Percentiles rank a stretch among this genome's conserved stretches.
Evolutionary conservation across 2,888 invertebrate species (phyloP).

Genomic region (Diploptera punctata): DNA sequence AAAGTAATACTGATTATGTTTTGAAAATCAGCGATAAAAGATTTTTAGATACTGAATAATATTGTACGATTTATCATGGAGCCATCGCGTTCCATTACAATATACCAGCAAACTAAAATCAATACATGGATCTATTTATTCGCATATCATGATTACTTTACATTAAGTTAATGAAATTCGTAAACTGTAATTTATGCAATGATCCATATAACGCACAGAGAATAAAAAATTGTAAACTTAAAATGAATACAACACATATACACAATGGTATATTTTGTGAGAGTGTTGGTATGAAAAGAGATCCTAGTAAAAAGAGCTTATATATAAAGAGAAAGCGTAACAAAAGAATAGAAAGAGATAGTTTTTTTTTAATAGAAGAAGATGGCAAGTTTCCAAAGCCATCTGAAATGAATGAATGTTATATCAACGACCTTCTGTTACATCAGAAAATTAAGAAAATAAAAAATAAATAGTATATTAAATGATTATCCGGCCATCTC

Average conservation of each 20-base stretch:
- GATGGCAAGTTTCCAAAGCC: slow-evolving; percentile 11
- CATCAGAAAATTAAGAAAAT: too few species aligned
- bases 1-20: too few species aligned
- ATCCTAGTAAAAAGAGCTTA: slow-evolving; percentile 6
- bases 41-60: too few species aligned
- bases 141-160: too few species aligned
- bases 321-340: slow-evolving; percentile 16
- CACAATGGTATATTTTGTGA: not conserved
- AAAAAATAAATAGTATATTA: too few species aligned
- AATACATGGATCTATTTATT: too few species aligned
- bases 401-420: slow-evolving; percentile 5
- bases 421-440: not conserved
- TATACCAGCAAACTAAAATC: too few species aligned
- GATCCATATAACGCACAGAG: not conserved
- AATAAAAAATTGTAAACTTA: not conserved
- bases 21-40: too few species aligned
- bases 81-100: too few species aligned
- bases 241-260: not conserved
- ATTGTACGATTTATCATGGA: too few species aligned
- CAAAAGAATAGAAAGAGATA: slow-evolving; percentile 9
- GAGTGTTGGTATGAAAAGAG: not conserved
- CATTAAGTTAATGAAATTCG: not conserved
- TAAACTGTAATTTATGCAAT: not conserved
- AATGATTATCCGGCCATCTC: too few species aligned
- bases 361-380: too few species aligned